These are phyloP conservation scores for Limanda limanda DNA, from an alignment of 2,113 vertebrate genomes.

Conservation along the genomic window DNA sequence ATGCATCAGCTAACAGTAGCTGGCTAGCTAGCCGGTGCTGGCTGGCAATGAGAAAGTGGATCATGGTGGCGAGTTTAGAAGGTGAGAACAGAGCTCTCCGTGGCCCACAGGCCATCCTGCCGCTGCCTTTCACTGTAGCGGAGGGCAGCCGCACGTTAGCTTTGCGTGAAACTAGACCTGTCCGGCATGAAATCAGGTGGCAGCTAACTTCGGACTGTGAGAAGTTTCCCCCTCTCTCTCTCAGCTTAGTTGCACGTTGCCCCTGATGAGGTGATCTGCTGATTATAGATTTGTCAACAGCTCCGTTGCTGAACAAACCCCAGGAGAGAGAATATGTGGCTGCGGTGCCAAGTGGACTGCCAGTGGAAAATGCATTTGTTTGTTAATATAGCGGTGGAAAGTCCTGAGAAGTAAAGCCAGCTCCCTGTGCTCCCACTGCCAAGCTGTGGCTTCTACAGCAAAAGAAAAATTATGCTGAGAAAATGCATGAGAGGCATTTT, in stretches of 20 bases:
- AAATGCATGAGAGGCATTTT: conserved; percentile 71
- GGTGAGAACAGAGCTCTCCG: conserved; percentile 46
- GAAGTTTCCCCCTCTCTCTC: conserved; percentile 57
- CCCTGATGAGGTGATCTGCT: conserved; percentile 70
- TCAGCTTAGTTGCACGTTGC: conserved; percentile 48
- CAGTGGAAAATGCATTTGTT: conserved; percentile 70
- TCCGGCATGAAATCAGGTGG: conserved; percentile 70
- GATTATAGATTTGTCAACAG: conserved; percentile 76
- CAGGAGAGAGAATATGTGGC: conserved; percentile 49
- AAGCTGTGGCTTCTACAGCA: conserved; percentile 65
- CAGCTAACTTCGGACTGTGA: conserved; percentile 72
- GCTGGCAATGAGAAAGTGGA: conserved; percentile 58
- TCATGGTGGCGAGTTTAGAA: conserved; percentile 36
- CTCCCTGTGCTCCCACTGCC: conserved; percentile 51
- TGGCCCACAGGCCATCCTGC: conserved; percentile 13
- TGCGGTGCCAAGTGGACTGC: conserved; percentile 57
- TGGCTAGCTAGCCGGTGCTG: conserved; percentile 14
- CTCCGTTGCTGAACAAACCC: conserved; percentile 69
- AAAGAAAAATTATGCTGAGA: conserved; percentile 64
- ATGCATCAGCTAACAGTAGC: conserved; percentile 65
- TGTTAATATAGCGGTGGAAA: conserved; percentile 76
- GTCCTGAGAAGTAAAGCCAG: conserved; percentile 66
- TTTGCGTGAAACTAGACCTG: conserved; percentile 68
- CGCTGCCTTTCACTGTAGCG: conserved; percentile 27
- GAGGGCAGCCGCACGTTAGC: conserved; percentile 50